Evolutionary conservation across 2,113 vertebrate genomes (phyloP), one percentile per base, ranked within the genome.

Genomic region (Clarias macrocephalus): DNA sequence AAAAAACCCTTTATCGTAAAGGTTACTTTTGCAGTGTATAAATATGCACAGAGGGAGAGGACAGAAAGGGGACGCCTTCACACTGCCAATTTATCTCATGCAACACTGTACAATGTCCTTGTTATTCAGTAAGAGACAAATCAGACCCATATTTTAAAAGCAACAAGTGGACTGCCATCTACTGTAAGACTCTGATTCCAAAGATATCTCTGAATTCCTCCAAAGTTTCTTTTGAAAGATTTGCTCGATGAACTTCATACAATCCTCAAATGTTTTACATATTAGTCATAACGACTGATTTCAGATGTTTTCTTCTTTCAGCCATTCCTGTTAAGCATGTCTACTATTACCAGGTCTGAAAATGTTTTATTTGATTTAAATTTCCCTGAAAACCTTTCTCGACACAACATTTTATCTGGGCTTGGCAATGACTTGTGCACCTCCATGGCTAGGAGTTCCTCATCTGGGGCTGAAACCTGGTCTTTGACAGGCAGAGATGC

Each of bases 11-110:
- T 81, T 87, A 48, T 80, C 60, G 72, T 85, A 56, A 83, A 80
- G 72, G 66, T 85, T 83, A 79, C 63, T 83, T 84, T 72, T 48
- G 37, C 18, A 54, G 56, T 42, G 54, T 83, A 88, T 87, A 85
- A 79, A 83, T 83, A 83, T 86, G 60, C 88, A 88, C 86, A 73
- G 52, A 85, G 28, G 80, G 86, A 81, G 77, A 72, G 72, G 33
- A 68, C 60, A 11, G 42, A 76, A 72, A 60, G 56, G 42, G 81
- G 52, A 76, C 19, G 25, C 68, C 42, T n/a, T 30, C 23, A 60
- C 62, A n/a, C 5, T 13, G 18, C 3, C 19, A 23, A 83, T 87
- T 56, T 83, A 42, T 83, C 85, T 42, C 23, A 33, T 4, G 28
- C 19, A 0, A 30, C 72, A 52, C 52, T 62, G 10, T 86, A 8